Conservation (phyloP, 2,113 vertebrate species). For the Tyrannus savana region DNA sequence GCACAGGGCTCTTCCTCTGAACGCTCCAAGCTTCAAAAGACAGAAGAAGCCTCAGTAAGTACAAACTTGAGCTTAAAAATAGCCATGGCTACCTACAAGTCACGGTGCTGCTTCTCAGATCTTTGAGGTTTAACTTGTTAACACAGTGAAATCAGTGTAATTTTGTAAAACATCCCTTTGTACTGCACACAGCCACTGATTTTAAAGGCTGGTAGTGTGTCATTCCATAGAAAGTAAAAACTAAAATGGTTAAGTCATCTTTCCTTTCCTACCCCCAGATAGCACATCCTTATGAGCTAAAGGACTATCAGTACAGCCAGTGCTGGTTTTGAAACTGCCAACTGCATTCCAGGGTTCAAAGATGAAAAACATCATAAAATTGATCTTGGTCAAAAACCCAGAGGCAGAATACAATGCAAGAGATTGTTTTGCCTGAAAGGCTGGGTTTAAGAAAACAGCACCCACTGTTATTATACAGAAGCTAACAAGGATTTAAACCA, state of each 20-base stretch:
- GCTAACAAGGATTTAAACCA: neutral
- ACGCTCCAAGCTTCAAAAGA: slow-evolving; percentile 59
- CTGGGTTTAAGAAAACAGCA: neutral
- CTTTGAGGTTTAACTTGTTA: neutral
- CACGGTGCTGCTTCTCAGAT: neutral
- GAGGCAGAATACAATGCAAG: neutral
- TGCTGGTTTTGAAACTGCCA: neutral
- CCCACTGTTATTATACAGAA: neutral
- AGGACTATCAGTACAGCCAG: neutral
- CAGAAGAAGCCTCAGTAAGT: slow-evolving; percentile 4
- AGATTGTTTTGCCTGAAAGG: neutral
- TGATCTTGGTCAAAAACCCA: neutral
- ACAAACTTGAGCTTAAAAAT: neutral
- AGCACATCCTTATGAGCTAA: neutral
- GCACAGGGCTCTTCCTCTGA: slow-evolving; percentile 69
- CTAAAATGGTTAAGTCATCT: neutral
- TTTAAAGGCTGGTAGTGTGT: neutral
- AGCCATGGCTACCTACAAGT: neutral
- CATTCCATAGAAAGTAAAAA: neutral
- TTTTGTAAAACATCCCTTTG: neutral
- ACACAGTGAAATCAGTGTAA: neutral
- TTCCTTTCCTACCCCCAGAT: neutral
- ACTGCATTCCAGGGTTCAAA: neutral
- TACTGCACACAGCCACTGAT: neutral
- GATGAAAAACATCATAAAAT: neutral